Evolutionary conservation across 2,888 invertebrate species (phyloP).

Genomic region (Aromia moschata): DNA sequence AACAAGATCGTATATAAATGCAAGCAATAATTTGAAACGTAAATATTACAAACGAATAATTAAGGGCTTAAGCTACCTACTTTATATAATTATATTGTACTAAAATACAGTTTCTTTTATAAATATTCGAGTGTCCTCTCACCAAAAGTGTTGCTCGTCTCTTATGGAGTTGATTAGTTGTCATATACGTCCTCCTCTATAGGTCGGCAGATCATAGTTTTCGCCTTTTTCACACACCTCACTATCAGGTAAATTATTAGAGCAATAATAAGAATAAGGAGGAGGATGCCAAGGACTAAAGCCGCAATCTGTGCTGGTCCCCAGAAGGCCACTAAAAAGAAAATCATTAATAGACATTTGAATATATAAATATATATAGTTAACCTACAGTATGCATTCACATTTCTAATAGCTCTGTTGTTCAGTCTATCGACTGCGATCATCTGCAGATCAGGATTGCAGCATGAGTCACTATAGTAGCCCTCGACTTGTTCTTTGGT

Average conservation of each 20-base stretch:
- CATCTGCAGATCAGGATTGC: constrained; percentile 73
- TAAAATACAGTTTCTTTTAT: background rate
- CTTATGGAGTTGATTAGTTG: constrained; percentile 44
- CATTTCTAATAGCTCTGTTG: constrained; percentile 70
- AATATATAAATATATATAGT: background rate
- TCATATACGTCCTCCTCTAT: constrained; percentile 56
- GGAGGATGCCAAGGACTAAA: constrained; percentile 72
- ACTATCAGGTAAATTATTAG: constrained; percentile 68
- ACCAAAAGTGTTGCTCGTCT: constrained; percentile 42
- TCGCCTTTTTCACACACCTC: constrained; percentile 69
- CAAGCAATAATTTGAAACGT: too few relatives aligned
- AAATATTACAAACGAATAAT: too few relatives aligned
- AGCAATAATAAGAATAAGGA: constrained; percentile 70
- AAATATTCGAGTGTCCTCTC: background rate
- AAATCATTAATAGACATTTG: constrained; percentile 15
- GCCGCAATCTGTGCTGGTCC: constrained; percentile 70
- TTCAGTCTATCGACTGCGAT: constrained; percentile 75
- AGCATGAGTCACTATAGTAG: constrained; percentile 77
- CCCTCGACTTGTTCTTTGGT: constrained; percentile 73
- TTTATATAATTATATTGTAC: background rate
- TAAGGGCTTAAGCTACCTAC: background rate
- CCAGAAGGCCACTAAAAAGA: constrained; percentile 53
- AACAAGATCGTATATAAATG: too few relatives aligned
- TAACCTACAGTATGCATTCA: constrained; percentile 67
- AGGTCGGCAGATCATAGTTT: constrained; percentile 68